Evolutionary conservation across 2,888 invertebrate genomes (phyloP).

Genomic region (Brenthis daphne): DNA sequence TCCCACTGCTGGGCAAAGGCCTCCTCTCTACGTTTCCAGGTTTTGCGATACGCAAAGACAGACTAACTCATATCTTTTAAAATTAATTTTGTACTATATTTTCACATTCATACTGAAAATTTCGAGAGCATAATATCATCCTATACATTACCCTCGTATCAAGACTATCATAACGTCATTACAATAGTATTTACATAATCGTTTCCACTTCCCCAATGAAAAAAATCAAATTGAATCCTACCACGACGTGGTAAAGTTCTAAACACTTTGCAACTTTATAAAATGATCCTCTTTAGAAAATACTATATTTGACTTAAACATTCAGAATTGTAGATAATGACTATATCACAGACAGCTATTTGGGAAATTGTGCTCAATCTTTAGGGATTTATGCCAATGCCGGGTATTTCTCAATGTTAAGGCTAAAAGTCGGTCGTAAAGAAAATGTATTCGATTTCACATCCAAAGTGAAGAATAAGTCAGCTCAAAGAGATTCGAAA

Average conservation of each 20-base stretch:
- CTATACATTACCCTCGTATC: constrained; percentile 11
- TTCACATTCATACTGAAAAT: background rate
- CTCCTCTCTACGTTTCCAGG: too few relatives aligned
- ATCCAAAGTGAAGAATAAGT: too few relatives aligned
- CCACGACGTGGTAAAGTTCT: background rate
- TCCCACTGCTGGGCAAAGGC: too few relatives aligned
- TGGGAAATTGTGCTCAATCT: constrained; percentile 36
- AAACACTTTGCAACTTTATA: background rate
- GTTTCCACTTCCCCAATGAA: constrained; percentile 1
- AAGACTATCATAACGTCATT: constrained; percentile 35
- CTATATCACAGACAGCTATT: constrained; percentile 31
- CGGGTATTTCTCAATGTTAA: constrained; percentile 29
- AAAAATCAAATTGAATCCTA: constrained; percentile 17
- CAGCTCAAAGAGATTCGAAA: too few relatives aligned
- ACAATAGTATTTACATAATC: constrained; percentile 42
- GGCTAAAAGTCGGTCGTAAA: constrained; percentile 22
- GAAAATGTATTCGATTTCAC: constrained; percentile 16
- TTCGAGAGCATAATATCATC: background rate
- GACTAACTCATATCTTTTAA: too few relatives aligned
- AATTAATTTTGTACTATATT: background rate
- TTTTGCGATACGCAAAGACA: too few relatives aligned
- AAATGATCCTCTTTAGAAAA: background rate
- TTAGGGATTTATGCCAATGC: constrained; percentile 45
- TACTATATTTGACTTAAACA: constrained; percentile 24
- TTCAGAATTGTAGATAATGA: constrained; percentile 35